These are phyloP conservation scores for Heliconius eleuchia DNA, from an alignment of 1,140 invertebrate species.

Conservation along the genomic window DNA sequence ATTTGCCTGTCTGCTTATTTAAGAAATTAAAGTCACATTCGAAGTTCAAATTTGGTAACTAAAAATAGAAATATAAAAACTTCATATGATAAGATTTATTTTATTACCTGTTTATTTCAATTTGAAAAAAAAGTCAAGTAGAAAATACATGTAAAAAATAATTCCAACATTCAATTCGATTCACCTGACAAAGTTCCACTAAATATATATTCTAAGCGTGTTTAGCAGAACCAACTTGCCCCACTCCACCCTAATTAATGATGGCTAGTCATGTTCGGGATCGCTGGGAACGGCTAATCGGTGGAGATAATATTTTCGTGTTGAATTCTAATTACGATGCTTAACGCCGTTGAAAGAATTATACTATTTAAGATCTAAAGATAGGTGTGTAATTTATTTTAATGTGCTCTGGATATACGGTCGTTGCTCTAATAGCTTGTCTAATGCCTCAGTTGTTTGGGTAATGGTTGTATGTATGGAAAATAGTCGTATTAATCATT, in stretches of 20 bases:
- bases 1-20: too few species aligned
- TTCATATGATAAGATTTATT: too few species aligned
- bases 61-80: too few species aligned
- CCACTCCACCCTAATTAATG: slow-evolving; percentile 53
- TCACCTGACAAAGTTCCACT: neutral
- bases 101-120: too few species aligned
- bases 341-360: slow-evolving; percentile 47
- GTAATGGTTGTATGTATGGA: slow-evolving; percentile 17
- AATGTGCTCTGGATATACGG: slow-evolving; percentile 48
- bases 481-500: slow-evolving; percentile 9
- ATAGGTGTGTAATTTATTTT: slow-evolving; percentile 46
- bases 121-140: too few species aligned
- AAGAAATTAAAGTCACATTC: too few species aligned
- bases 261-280: slow-evolving; percentile 49
- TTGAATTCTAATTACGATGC: slow-evolving; percentile 54
- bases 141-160: neutral
- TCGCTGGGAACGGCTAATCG: slow-evolving; percentile 53
- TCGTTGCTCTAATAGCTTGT: slow-evolving; percentile 41
- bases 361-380: slow-evolving; percentile 48
- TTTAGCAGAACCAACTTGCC: slow-evolving; percentile 21
- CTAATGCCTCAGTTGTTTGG: slow-evolving; percentile 33
- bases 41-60: too few species aligned
- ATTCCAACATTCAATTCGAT: neutral
- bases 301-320: slow-evolving; percentile 54
- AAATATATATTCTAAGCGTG: neutral